phyloP scores from a whole-genome alignment of 2,113 vertebrate genomes.

The Coptodon rendalli region DNA sequence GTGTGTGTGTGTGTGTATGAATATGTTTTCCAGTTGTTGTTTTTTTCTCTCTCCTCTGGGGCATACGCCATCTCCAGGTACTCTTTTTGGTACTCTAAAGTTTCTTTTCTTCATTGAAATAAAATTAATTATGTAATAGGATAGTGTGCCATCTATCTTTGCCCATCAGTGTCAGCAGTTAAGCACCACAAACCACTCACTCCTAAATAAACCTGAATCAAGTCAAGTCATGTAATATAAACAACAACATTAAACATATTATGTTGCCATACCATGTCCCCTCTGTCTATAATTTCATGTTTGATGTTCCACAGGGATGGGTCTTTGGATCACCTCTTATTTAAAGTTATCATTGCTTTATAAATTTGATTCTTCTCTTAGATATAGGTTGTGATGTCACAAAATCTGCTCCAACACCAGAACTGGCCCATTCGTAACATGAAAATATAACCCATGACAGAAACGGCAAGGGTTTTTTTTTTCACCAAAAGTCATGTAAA shows the following conservation, averaged over 20 bases:
- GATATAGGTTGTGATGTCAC: not conserved
- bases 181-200: not conserved
- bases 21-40: not conserved
- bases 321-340: not conserved
- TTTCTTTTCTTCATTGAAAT: not conserved
- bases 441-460: not conserved
- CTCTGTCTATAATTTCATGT: not conserved
- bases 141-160: not conserved
- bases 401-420: not conserved
- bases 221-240: no score
- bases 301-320: not conserved
- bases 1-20: not conserved
- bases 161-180: not conserved
- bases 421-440: not conserved
- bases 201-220: not conserved
- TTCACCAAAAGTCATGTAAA: not conserved
- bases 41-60: not conserved
- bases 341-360: not conserved
- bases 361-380: not conserved
- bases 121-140: not conserved
- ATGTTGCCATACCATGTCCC: not conserved
- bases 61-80: conserved; percentile 3
- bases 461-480: not conserved
- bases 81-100: not conserved
- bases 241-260: not conserved